A percentile compares a stretch with the other conserved stretches of the same genome.
These are phyloP conservation scores for Agrochola macilenta DNA, from an alignment of 2,888 invertebrate genomes.

Conservation along the genomic window DNA sequence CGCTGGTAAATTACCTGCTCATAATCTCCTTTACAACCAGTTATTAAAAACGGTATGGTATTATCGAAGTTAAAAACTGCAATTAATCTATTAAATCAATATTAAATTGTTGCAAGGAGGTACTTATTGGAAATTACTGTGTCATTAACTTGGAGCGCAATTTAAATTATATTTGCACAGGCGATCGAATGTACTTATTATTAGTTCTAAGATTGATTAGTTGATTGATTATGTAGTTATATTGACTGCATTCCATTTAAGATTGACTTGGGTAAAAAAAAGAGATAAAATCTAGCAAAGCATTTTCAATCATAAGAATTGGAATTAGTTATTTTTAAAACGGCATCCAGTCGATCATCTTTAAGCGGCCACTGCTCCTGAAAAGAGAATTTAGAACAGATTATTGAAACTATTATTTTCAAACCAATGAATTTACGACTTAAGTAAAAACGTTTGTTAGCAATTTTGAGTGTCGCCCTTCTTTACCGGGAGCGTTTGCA, in stretches of 20 bases:
- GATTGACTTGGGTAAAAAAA: conserved; percentile 13
- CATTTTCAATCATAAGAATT: background rate
- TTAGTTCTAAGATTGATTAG: conserved; percentile 19
- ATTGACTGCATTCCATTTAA: conserved; percentile 22
- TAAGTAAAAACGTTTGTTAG: background rate
- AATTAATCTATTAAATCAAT: conserved; percentile 64
- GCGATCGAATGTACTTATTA: conserved; percentile 23
- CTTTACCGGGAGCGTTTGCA: conserved; percentile 60
- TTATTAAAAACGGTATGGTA: conserved; percentile 57
- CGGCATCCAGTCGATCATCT: background rate
- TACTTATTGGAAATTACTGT: conserved; percentile 55
- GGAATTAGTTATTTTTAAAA: background rate
- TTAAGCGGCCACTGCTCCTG: background rate
- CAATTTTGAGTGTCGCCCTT: conserved; percentile 65
- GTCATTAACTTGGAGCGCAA: conserved; percentile 54
- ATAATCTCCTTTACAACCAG: conserved; percentile 60
- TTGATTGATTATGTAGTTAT: conserved; percentile 34
- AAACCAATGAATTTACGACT: background rate
- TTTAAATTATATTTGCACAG: conserved; percentile 56
- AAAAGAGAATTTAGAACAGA: background rate
- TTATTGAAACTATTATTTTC: background rate
- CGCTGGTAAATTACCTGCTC: conserved; percentile 55
- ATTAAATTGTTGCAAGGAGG: conserved; percentile 50
- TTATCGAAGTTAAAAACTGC: conserved; percentile 59
- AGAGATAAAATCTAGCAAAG: background rate